These are phyloP conservation scores for Eulemur mongoz DNA, from an alignment of 2,797 vertebrate species.

Conservation along the genomic window DNA sequence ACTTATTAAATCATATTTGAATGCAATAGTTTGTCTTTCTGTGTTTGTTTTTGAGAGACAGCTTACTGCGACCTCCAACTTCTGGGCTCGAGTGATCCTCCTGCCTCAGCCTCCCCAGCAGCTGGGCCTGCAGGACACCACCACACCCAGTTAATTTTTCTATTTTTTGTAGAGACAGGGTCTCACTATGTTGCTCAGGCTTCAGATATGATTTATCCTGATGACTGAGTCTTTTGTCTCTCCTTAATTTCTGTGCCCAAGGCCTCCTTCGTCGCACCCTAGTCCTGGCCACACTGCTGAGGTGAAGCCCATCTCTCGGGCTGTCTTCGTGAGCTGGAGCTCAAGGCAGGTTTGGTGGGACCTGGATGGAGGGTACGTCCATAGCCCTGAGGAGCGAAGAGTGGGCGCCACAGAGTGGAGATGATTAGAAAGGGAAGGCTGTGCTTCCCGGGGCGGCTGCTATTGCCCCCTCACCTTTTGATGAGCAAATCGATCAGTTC, in stretches of 20 bases:
- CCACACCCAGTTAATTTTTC: no score
- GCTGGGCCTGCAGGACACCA: no score
- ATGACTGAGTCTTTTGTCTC: background rate
- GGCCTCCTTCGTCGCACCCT: background rate
- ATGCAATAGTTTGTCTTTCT: no score
- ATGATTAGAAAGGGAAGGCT: background rate
- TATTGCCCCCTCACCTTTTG: background rate
- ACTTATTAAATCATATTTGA: background rate
- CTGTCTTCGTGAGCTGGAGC: background rate
- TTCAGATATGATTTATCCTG: background rate
- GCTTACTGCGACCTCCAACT: no score
- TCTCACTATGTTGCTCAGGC: no score
- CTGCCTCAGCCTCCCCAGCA: no score
- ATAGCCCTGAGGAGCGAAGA: background rate
- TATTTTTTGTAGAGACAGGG: no score
- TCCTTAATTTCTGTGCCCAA: background rate
- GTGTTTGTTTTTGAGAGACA: no score
- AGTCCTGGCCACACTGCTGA: background rate
- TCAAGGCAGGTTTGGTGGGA: background rate
- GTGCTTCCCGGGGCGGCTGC: background rate
- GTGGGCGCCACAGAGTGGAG: background rate
- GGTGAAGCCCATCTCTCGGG: background rate
- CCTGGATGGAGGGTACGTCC: background rate
- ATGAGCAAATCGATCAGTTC: background rate
- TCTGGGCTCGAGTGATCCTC: no score